Evolutionary conservation across 2,113 vertebrate species (phyloP).

Genomic region (Corapipo altera): DNA sequence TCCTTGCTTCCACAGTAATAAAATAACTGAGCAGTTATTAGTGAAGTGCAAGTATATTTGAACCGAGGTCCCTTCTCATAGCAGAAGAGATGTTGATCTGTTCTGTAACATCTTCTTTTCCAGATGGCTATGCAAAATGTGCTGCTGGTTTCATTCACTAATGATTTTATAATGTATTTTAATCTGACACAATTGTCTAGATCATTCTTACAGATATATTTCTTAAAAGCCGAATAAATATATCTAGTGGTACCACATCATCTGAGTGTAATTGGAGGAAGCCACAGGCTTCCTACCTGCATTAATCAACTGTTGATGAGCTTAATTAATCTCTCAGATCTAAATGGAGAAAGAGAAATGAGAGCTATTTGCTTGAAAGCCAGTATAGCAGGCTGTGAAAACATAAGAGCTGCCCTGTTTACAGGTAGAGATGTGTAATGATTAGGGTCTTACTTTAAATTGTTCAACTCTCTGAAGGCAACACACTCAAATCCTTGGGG

Average conservation of each 20-base stretch:
- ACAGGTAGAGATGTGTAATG: not conserved
- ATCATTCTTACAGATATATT: constrained; percentile 36
- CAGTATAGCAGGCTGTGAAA: constrained; percentile 1
- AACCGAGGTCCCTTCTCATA: not conserved
- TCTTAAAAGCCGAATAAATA: constrained; percentile 41
- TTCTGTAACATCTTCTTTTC: constrained; percentile 32
- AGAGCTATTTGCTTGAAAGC: constrained; percentile 42
- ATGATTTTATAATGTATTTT: constrained; percentile 57
- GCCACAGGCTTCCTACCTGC: constrained; percentile 51
- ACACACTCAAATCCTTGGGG: not conserved
- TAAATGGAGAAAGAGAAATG: constrained; percentile 46
- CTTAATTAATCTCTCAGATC: constrained; percentile 61
- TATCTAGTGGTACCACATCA: not conserved
- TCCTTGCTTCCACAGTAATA: not conserved
- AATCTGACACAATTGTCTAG: constrained; percentile 27
- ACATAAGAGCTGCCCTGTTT: constrained; percentile 8
- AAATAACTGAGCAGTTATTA: not conserved
- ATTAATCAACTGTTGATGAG: constrained; percentile 60
- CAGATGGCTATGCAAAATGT: constrained; percentile 24
- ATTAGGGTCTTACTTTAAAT: constrained; percentile 13
- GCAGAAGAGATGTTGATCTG: not conserved
- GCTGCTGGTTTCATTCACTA: constrained; percentile 29
- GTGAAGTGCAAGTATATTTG: not conserved
- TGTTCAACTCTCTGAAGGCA: not conserved
- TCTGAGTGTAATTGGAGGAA: constrained; percentile 45